Evolutionary conservation across 2,113 vertebrate genomes (phyloP), one percentile per base, ranked within the genome.

Genomic region (Thermophis baileyi): DNA sequence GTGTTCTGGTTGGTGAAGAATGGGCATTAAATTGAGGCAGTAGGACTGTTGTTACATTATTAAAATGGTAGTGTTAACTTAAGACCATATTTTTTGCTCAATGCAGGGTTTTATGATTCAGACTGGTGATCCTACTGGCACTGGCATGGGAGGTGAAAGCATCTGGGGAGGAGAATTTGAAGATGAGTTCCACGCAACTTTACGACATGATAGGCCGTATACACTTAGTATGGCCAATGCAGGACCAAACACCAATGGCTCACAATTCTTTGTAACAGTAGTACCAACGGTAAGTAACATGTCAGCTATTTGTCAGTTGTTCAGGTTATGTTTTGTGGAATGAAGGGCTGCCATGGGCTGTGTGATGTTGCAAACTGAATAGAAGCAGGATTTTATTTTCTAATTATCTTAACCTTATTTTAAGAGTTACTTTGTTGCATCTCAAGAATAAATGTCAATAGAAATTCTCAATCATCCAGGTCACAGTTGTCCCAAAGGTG

Each of bases 121-220:
- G 96, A 99, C 99, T 0, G 99, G 99, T 92, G 99, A 99, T 96
- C 99, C 99, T 93, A 99, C 99, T 18, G 99, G 99, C 16, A 99
- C 99, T 27, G 99, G 99, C 87, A 99, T 99, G 99, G 99, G 99
- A 90, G 98, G 99, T 90, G 99, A 99, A 98, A 99, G 99, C 97
- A 99, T 99, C 95, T 99, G 99, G 99, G 99, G 99, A 92, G 98
- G 98, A 93, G 99, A 99, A 97, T 99, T 99, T 95, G 99, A 99
- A 97, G 99, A 99, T 3, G 99, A 99, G 96, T 99, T 99, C 95
- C 99, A 99, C 85, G 97, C 98, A 93, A 99, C 99, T 11, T 98
- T 99, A 96, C 97, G 99, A 94, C 99, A 99, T 92, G 99, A 99
- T 96, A 98, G 99, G 87, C 99, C 99, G 1, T 99, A 99, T 95